Conservation (phyloP, 92 coral and sea anemone species). For the Desmophyllum pertusum region DNA sequence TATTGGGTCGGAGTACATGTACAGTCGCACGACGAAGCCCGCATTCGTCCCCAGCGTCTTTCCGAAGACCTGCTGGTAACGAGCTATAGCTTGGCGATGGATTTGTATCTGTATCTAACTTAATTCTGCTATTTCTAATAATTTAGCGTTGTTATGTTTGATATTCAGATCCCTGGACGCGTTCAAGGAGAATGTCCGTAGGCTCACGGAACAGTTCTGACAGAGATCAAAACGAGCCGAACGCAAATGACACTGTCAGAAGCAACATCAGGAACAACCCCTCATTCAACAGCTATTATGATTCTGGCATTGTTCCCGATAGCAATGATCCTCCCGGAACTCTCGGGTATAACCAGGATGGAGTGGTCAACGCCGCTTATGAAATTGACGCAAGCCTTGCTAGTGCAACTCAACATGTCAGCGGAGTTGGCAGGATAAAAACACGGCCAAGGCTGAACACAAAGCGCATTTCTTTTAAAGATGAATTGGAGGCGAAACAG, state of each 20-base stretch:
- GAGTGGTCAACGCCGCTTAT: conserved; percentile 4
- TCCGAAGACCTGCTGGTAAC: too few species aligned
- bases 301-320: conserved; percentile 69
- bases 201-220: conserved; percentile 21
- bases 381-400: background rate
- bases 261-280: background rate
- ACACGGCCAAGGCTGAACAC: conserved; percentile 10
- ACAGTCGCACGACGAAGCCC: too few species aligned
- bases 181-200: conserved; percentile 18
- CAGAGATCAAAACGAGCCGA: background rate
- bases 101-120: background rate
- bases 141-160: background rate
- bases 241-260: background rate
- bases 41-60: too few species aligned
- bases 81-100: too few species aligned
- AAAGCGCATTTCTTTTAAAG: conserved; percentile 58
- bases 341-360: conserved; percentile 35
- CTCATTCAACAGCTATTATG: conserved; percentile 33
- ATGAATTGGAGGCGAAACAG: conserved; percentile 26
- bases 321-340: conserved; percentile 24
- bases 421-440: background rate
- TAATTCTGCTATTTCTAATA: background rate
- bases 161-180: conserved; percentile 56
- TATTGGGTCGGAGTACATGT: too few species aligned
- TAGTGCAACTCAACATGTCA: background rate